Evolutionary conservation across 1,140 invertebrate species (phyloP), one percentile per base, ranked within the genome.

Genomic region (Lucilia cuprina): DNA sequence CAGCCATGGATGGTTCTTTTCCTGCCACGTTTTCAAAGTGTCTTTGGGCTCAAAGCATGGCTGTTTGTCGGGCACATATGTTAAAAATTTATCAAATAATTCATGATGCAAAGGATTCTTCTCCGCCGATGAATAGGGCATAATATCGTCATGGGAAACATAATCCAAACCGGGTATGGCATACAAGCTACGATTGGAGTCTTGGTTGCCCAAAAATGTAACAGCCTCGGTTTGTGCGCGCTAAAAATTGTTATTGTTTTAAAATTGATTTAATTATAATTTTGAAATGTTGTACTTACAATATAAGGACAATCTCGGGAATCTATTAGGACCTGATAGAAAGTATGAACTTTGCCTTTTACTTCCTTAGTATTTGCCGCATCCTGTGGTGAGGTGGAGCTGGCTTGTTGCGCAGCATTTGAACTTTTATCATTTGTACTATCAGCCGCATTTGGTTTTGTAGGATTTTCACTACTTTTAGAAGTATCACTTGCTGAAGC

Each of bases 281-380:
- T 41, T 41, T 41, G 7, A 41, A 41, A 7, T 49, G 21, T 30
- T 19, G 8, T 80, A 94, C 95, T 95, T 94, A 98, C 97, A 92
- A 99, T 98, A 91, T 95, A 97, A 30, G 98, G 98, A 91, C 97
- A 98, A 93, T 99, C 98, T 90, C 98, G 93, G 83, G 97, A 96
- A 92, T 99, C 98, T 88, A 99, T 99, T 8, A 99, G 93, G 21
- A 98, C 97, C 93, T 99, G 97, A 92, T 99, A 99, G 91, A 98
- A 99, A n/a, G 96, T 96, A 87, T 98, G 97, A 17, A 96, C 96
- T 89, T 94, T 94, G 74, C 97, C 96, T 92, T 97, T 97, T 0
- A 98, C 96, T 93, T 98, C 97, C 91, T 96, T 96, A 13, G 95
- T 94, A 70, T 91, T 90, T 21, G 88, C 86, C 74, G 89, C 17